Evolutionary conservation across 2,797 vertebrate species (phyloP).

Genomic region (Crocodylus rhombifer): DNA sequence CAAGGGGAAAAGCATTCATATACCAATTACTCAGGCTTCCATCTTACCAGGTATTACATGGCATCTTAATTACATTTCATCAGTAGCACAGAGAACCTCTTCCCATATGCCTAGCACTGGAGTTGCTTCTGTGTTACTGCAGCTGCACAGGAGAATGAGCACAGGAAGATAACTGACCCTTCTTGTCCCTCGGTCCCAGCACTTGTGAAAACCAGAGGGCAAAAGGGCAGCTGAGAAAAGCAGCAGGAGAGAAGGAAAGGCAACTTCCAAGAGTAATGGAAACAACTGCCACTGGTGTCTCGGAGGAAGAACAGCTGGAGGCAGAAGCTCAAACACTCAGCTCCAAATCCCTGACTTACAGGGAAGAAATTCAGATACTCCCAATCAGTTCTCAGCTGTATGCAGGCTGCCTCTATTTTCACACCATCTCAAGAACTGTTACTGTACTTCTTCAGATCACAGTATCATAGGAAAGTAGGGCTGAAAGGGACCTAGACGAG

Average conservation of each 20-base stretch:
- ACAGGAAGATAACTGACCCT: not conserved
- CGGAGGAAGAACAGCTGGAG: not conserved
- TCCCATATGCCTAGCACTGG: not conserved
- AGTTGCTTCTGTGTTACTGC: not conserved
- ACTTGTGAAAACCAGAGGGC: not conserved
- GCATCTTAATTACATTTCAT: not conserved
- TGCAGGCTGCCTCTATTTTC: not conserved
- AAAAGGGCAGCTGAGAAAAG: not conserved
- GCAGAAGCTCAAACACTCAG: not conserved
- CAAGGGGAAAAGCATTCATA: slow-evolving; percentile 10
- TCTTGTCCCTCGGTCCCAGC: not conserved
- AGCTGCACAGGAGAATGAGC: not conserved
- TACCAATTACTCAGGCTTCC: not conserved
- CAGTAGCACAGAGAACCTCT: not conserved
- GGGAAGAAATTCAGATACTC: not conserved
- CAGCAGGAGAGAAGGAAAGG: not conserved
- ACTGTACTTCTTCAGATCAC: not conserved
- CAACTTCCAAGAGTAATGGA: not conserved
- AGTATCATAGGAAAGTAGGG: not conserved
- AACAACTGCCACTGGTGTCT: not conserved
- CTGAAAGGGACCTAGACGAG: no score
- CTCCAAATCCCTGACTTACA: not conserved
- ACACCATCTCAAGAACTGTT: slow-evolving; percentile 16
- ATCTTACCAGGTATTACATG: not conserved
- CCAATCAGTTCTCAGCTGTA: not conserved